These are phyloP conservation scores for Episyrphus balteatus DNA, from an alignment of 1,140 invertebrate species.

Conservation along the genomic window DNA sequence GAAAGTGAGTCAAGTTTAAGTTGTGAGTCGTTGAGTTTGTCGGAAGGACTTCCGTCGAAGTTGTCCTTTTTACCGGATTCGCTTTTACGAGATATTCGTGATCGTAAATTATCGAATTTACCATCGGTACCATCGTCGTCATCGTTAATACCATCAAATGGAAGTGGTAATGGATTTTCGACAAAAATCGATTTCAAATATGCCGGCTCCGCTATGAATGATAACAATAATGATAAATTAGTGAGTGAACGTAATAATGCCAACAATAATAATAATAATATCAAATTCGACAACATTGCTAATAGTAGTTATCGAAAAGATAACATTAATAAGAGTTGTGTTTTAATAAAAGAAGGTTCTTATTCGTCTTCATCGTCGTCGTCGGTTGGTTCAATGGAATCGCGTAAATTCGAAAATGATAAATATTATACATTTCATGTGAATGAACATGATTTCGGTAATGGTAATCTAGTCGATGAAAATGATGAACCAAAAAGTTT, in stretches of 20 bases:
- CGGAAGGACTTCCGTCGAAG: conserved; percentile 9
- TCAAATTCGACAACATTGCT: conserved; percentile 4
- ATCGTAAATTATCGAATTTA: conserved; percentile 13
- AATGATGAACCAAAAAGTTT: conserved; percentile 28
- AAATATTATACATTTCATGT: conserved; percentile 72
- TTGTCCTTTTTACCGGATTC: conserved; percentile 19
- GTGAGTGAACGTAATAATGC: background rate
- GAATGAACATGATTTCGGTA: conserved; percentile 44
- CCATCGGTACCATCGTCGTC: conserved; percentile 2
- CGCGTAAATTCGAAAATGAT: conserved; percentile 53
- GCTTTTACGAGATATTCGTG: conserved; percentile 26
- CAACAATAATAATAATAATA: conserved; percentile 1
- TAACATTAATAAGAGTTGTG: background rate
- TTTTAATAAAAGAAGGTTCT: conserved; percentile 1
- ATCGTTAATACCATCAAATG: conserved; percentile 2
- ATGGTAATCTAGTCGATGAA: conserved; percentile 20
- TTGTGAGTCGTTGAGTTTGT: conserved; percentile 31
- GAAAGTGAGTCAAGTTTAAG: conserved; percentile 28
- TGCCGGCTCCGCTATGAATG: background rate
- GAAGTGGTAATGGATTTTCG: background rate
- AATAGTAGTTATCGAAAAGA: conserved; percentile 2
- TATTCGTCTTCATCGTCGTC: conserved; percentile 3
- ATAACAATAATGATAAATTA: too few relatives aligned
- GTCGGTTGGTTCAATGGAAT: conserved; percentile 18
- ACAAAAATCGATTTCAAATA: background rate